These are phyloP conservation scores for Plagodis pulveraria DNA, from an alignment of 2,888 invertebrate species.

Conservation along the genomic window DNA sequence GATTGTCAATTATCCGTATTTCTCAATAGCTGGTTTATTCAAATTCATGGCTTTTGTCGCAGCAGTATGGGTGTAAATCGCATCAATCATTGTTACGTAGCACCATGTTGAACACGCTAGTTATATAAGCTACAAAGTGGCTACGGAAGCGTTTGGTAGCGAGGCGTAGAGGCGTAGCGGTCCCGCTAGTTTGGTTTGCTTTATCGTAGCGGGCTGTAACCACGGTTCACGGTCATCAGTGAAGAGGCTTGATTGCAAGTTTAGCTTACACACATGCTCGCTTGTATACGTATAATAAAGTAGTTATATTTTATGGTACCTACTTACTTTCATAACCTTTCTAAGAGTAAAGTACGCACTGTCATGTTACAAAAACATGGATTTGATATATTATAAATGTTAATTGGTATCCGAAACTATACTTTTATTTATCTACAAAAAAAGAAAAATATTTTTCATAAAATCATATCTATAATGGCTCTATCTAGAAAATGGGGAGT, in stretches of 20 bases:
- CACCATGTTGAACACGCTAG: conserved; percentile 17
- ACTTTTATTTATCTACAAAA: too few relatives aligned
- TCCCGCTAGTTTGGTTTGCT: conserved; percentile 54
- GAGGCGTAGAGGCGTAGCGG: conserved; percentile 47
- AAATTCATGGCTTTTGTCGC: conserved; percentile 24
- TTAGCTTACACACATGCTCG: conserved; percentile 46
- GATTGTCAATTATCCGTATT: conserved; percentile 46
- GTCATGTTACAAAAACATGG: too few relatives aligned
- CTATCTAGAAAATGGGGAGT: too few relatives aligned
- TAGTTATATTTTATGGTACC: too few relatives aligned
- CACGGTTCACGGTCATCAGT: conserved; percentile 64
- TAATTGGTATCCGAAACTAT: too few relatives aligned
- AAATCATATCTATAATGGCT: too few relatives aligned
- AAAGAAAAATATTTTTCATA: too few relatives aligned
- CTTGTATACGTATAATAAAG: background rate
- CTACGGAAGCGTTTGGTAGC: conserved; percentile 40
- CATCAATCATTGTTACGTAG: conserved; percentile 31
- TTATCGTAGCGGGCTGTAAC: conserved; percentile 58
- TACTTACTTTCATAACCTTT: too few relatives aligned
- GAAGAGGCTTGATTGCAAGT: conserved; percentile 69
- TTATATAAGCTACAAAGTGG: conserved; percentile 41
- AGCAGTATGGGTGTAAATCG: conserved; percentile 41
- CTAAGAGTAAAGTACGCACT: too few relatives aligned
- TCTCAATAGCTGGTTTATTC: conserved; percentile 1
- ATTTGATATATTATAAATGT: too few relatives aligned